These are phyloP conservation scores for Chionis minor DNA, from an alignment of 2,113 vertebrate species.

Conservation along the genomic window DNA sequence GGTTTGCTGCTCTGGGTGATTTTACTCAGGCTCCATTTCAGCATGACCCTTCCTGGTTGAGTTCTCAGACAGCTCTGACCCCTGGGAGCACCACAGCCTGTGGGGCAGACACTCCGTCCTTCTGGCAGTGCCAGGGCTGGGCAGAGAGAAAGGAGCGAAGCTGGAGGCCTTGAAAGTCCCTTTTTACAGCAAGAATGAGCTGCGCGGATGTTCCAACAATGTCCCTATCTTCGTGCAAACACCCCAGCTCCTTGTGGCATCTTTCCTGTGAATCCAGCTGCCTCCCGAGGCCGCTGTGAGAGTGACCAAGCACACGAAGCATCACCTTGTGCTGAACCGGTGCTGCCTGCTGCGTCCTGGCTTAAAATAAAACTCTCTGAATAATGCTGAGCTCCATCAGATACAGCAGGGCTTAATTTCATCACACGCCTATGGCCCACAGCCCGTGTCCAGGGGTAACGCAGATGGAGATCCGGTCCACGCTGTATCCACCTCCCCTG, in stretches of 20 bases:
- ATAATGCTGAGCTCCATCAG: background rate
- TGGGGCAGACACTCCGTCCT: background rate
- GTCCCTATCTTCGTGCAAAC: background rate
- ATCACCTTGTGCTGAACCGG: background rate
- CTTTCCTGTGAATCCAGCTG: background rate
- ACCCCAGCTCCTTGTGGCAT: background rate
- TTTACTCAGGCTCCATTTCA: background rate
- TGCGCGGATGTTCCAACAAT: background rate
- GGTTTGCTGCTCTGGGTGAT: background rate
- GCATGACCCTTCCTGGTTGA: background rate
- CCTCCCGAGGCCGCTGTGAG: background rate
- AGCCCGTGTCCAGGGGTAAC: rapidly evolving
- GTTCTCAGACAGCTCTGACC: background rate
- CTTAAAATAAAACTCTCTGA: background rate
- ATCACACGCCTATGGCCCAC: background rate
- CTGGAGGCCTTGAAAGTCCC: background rate
- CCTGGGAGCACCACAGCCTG: background rate
- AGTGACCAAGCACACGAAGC: background rate
- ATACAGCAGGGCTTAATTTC: background rate
- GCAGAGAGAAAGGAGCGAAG: background rate
- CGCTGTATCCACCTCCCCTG: background rate
- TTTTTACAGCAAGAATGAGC: background rate
- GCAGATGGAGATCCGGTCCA: background rate
- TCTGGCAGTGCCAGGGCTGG: background rate
- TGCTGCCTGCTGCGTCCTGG: background rate